Conservation (phyloP, 2,888 invertebrate species). For the Acanthococcus lagerstroemiae region DNA sequence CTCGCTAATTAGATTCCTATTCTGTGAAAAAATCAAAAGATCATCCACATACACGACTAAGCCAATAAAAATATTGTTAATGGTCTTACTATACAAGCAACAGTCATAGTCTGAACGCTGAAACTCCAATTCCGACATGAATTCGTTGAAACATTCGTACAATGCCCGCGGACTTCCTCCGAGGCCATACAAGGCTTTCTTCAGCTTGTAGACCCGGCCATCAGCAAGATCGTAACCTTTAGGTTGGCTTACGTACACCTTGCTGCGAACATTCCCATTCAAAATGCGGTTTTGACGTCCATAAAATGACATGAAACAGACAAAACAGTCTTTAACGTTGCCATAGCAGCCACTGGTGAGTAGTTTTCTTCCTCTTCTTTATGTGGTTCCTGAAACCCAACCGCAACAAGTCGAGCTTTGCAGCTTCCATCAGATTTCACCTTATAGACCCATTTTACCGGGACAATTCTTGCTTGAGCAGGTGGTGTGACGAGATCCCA, state of each 20-base stretch:
- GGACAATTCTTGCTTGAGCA: neutral
- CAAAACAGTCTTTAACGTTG: slow-evolving; percentile 27
- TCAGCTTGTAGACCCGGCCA: slow-evolving; percentile 33
- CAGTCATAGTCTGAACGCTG: neutral
- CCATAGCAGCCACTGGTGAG: slow-evolving; percentile 5
- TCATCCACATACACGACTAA: slow-evolving; percentile 15
- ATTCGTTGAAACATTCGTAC: slow-evolving; percentile 32
- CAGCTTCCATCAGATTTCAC: neutral
- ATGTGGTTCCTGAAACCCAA: slow-evolving; percentile 32
- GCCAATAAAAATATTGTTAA: neutral
- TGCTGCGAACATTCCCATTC: slow-evolving; percentile 12
- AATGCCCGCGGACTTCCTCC: slow-evolving; percentile 33
- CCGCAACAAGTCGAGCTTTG: slow-evolving; percentile 12
- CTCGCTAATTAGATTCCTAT: neutral
- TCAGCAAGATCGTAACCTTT: neutral
- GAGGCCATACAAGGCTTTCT: slow-evolving; percentile 36
- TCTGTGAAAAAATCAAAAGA: neutral
- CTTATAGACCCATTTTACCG: neutral
- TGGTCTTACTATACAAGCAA: neutral
- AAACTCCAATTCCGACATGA: slow-evolving; percentile 32
- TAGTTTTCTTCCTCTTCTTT: neutral
- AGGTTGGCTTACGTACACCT: slow-evolving; percentile 32
- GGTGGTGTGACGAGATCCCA: slow-evolving; percentile 1
- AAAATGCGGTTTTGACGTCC: slow-evolving; percentile 35
- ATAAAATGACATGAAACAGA: slow-evolving; percentile 31